phyloP scores from a whole-genome alignment of 2,888 invertebrate species.

The Philereme vetulata region DNA sequence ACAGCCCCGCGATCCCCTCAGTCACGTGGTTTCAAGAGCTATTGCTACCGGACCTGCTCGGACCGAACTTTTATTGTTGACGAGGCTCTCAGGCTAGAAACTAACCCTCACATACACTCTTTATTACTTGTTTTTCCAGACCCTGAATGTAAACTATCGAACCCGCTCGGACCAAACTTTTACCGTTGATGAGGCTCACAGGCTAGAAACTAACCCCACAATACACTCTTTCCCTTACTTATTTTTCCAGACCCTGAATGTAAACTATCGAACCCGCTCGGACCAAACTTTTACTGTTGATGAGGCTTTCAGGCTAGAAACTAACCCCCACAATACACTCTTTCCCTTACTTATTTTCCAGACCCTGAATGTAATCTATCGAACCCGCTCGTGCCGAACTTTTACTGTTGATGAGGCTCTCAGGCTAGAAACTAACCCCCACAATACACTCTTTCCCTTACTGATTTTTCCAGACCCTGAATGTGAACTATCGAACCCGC shows the following conservation, averaged over 20 bases:
- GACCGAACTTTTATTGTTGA: conserved; percentile 34
- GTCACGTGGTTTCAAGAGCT: conserved; percentile 40
- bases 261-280: too few species aligned
- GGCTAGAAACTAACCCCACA: neutral
- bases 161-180: conserved; percentile 46
- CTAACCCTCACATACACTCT: neutral
- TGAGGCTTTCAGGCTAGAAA: too few species aligned
- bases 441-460: too few species aligned
- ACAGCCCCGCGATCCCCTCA: conserved; percentile 32
- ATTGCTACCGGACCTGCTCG: conserved; percentile 43
- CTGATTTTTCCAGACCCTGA: neutral
- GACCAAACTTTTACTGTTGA: too few species aligned
- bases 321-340: too few species aligned
- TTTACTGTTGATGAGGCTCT: conserved; percentile 7
- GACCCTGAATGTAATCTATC: neutral
- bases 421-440: neutral
- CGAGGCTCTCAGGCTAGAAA: conserved; percentile 7
- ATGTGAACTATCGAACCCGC: conserved; percentile 41
- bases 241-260: neutral
- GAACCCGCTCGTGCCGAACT: conserved; percentile 48
- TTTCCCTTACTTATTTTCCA: too few species aligned
- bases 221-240: too few species aligned
- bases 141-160: conserved; percentile 19
- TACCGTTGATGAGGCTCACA: conserved; percentile 1
- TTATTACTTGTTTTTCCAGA: too few species aligned